Conservation (phyloP, 2,888 invertebrate species). For the Heliconius cydno region DNA sequence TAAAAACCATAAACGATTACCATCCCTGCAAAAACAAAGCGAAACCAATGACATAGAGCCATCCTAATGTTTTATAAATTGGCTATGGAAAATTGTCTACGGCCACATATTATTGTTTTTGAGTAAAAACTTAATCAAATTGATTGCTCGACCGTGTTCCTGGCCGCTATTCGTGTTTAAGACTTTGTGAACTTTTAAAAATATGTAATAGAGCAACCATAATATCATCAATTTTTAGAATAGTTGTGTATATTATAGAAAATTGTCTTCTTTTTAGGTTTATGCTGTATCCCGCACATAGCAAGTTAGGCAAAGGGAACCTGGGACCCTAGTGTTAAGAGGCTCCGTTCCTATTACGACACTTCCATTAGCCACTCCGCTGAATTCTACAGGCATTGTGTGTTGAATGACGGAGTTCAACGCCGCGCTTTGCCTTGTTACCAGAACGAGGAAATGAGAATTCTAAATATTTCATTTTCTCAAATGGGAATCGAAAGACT, state of each 20-base stretch:
- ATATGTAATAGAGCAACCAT: background rate
- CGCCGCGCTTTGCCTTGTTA: too few species aligned
- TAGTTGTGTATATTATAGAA: background rate
- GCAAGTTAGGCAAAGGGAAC: too few species aligned
- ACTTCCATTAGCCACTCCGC: too few species aligned
- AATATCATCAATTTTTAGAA: background rate
- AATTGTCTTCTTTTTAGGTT: too few species aligned
- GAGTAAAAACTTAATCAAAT: constrained; percentile 59
- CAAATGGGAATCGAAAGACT: too few species aligned
- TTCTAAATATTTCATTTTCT: too few species aligned
- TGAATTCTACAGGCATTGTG: too few species aligned
- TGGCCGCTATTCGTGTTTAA: background rate
- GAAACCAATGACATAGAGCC: background rate
- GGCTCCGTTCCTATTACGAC: too few species aligned
- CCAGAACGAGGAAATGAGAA: too few species aligned
- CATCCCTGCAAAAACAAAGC: background rate
- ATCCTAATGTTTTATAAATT: constrained; percentile 52
- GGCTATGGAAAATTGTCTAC: constrained; percentile 50
- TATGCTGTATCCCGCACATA: too few species aligned
- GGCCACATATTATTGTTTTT: background rate
- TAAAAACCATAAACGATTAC: background rate
- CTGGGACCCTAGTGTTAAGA: too few species aligned
- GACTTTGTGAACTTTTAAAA: background rate
- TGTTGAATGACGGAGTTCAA: too few species aligned
- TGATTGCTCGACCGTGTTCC: constrained; percentile 49